phyloP scores from a whole-genome alignment of 1,140 invertebrate genomes.

The Pseudomyrmex flavicornis region DNA sequence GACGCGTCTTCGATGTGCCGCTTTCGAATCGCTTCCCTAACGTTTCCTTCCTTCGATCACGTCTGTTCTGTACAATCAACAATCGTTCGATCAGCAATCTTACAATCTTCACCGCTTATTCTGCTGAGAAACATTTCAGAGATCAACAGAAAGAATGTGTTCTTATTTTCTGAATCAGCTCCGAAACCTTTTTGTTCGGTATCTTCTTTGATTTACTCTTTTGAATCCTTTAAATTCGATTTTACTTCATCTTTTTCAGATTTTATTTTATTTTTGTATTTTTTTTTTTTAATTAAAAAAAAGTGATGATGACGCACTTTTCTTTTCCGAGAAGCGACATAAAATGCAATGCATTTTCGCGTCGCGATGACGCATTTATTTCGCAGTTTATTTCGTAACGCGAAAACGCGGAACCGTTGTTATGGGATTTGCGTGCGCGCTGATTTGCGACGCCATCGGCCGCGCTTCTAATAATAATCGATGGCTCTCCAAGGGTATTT shows the following conservation, averaged over 20 bases:
- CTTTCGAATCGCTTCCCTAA: neutral
- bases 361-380: neutral
- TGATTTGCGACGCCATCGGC: slow-evolving; percentile 54
- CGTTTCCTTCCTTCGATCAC: neutral
- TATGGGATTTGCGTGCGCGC: slow-evolving; percentile 17
- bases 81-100: too few relatives aligned
- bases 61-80: too few relatives aligned
- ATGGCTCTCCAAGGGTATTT: slow-evolving; percentile 67
- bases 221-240: too few relatives aligned
- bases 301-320: neutral
- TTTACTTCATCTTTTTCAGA: neutral
- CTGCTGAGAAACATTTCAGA: too few relatives aligned
- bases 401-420: slow-evolving; percentile 2
- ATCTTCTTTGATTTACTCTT: too few relatives aligned
- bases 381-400: neutral
- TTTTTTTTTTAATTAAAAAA: neutral
- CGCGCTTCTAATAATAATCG: slow-evolving; percentile 74
- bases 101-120: too few relatives aligned
- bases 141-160: too few relatives aligned
- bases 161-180: neutral
- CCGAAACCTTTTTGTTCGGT: too few relatives aligned
- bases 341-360: neutral
- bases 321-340: too few relatives aligned
- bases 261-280: neutral
- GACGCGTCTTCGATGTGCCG: slow-evolving; percentile 19